A percentile compares a stretch with the other conserved stretches of the same genome.
Evolutionary conservation across 2,888 invertebrate genomes (phyloP).

Genomic region (Cerceris rybyensis): DNA sequence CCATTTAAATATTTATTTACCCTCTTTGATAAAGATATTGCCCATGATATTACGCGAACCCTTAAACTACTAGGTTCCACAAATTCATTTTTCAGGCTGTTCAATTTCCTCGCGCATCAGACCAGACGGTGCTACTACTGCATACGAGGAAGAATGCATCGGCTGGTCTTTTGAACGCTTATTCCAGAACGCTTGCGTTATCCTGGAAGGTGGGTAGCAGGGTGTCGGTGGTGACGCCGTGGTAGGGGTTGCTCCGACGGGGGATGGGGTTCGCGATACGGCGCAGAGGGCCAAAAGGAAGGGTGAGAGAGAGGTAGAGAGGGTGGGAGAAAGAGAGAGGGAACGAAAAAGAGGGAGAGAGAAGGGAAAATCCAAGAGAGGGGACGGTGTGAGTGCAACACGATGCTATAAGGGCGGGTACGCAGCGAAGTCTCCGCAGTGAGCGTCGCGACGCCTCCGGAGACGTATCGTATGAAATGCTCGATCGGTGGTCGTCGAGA

Average conservation of each 20-base stretch:
- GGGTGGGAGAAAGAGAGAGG: conserved; percentile 38
- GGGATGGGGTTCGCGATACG: conserved; percentile 46
- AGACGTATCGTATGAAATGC: conserved; percentile 53
- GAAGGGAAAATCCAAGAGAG: conserved; percentile 35
- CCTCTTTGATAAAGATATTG: not conserved
- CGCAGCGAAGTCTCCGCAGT: conserved; percentile 80
- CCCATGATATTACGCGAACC: not conserved
- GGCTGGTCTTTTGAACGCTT: conserved; percentile 65
- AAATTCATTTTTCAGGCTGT: conserved; percentile 36
- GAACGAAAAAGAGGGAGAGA: conserved; percentile 11
- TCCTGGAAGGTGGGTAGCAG: conserved; percentile 56
- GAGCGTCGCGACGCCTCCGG: conserved; percentile 78
- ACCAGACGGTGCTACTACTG: conserved; percentile 40
- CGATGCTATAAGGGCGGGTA: conserved; percentile 81
- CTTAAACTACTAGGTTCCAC: not conserved
- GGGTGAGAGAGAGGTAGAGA: conserved; percentile 19
- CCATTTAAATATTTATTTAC: conserved; percentile 2
- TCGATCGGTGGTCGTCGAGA: conserved; percentile 43
- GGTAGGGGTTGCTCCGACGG: conserved; percentile 29
- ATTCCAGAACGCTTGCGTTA: conserved; percentile 65
- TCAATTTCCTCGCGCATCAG: conserved; percentile 36
- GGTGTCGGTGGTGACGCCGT: conserved; percentile 31
- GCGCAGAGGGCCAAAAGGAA: conserved; percentile 42
- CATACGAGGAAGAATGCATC: conserved; percentile 62
- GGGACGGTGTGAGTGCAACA: conserved; percentile 71